Percentiles rank a stretch among this genome's conserved stretches.
These are phyloP conservation scores for Marmota flaviventris DNA, from an alignment of 2,113 vertebrate genomes.

Conservation along the genomic window DNA sequence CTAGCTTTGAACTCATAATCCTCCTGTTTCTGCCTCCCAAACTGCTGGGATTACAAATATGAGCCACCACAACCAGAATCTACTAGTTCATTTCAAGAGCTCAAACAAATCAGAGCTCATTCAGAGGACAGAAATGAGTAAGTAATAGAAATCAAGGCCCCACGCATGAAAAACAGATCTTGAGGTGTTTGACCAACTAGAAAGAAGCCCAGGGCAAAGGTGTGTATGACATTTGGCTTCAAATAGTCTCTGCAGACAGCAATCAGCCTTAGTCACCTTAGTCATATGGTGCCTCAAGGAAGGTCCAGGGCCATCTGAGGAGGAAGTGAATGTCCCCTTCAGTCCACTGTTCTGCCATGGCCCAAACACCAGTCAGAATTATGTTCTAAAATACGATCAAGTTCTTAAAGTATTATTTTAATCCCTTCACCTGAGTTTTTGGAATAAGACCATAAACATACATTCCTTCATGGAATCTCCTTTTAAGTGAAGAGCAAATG, in stretches of 20 bases:
- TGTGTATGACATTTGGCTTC: no score
- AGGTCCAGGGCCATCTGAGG: neutral
- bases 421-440: neutral
- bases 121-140: neutral
- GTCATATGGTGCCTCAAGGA: no score
- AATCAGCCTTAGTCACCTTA: no score
- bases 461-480: neutral
- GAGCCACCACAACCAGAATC: no score
- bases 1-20: no score
- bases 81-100: neutral
- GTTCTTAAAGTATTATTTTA: neutral
- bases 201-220: neutral
- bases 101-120: neutral
- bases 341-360: neutral
- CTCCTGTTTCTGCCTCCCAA: no score
- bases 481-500: neutral
- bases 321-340: neutral
- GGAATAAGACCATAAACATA: slow-evolving; percentile 34
- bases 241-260: neutral
- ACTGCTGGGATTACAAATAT: no score
- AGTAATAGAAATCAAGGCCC: neutral
- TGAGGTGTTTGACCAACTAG: neutral
- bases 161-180: neutral
- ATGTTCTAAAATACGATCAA: neutral
- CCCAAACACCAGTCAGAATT: neutral